Base-by-base conservation (phyloP, 2,797 vertebrate species). In the Steatocranus sp. region DNA sequence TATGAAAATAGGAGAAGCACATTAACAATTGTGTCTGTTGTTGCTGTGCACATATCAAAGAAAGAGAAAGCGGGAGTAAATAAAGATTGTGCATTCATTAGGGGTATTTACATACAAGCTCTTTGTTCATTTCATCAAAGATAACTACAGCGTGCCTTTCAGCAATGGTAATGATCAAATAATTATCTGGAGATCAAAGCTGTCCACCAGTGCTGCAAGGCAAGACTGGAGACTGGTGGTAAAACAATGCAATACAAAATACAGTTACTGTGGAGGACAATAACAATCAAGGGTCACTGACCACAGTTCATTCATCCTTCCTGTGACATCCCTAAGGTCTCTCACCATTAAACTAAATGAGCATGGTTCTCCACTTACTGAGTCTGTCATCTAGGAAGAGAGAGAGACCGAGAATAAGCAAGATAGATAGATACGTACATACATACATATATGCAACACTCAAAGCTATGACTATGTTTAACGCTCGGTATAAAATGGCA, bases 181-280 rank as follows among this genome's bases (percentile, higher is more conserved):
- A 68, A 91, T 92, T 91, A 92, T 91, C 82, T 84, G 17, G 56
- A 86, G 83, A 91, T 93, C 86, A 92, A 92, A 92, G 84, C 84
- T 73, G 79, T 85, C 83, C 87, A 86, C 77, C 68, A 50, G 76
- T 27, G 79, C 80, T 81, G 76, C 11, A 6, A 84, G 75, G 80
- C 79, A 78, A 54, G 63, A 75, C 48, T 9, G 18, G 23, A 85
- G 79, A 84, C 53, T 43, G 78, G 25, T 23, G 66, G 53, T 63
- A 70, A 76, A 82, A 88, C 27, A 85, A 75, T 78, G 70, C 83
- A 70, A 73, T 75, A 18, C 54, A 58, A 75, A 84, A 85, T 41
- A 27, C 17, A 76, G 49, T 58, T 76, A 20, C 82, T 75, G 83
- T 80, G 73, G 77, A 83, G 58, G 74, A 75, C 48, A 83, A 53